These are phyloP conservation scores for Misgurnus mizolepis DNA, from an alignment of 2,113 vertebrate species.

Conservation along the genomic window DNA sequence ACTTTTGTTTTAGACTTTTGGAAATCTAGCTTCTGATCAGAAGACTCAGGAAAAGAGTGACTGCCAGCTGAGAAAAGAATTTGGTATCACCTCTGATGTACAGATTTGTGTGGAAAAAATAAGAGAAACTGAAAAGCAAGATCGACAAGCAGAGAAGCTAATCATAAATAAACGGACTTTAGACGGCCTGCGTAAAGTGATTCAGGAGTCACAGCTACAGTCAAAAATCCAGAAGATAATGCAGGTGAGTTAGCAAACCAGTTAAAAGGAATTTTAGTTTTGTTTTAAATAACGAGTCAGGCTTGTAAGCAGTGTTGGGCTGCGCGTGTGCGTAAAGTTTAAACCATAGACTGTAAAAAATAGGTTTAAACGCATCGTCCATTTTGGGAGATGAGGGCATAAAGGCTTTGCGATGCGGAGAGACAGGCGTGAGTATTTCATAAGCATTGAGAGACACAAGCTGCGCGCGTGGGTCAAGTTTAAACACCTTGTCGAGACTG, in stretches of 20 bases:
- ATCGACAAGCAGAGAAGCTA: constrained; percentile 4
- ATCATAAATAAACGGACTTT: constrained; percentile 58
- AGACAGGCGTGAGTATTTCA: too few relatives aligned
- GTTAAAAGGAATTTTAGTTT: too few relatives aligned
- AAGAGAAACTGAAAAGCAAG: constrained; percentile 15
- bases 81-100: constrained; percentile 64
- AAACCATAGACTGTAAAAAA: too few relatives aligned
- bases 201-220: constrained; percentile 35
- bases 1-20: constrained; percentile 21
- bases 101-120: constrained; percentile 61
- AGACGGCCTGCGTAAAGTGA: constrained; percentile 58
- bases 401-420: too few relatives aligned
- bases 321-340: too few relatives aligned
- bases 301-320: too few relatives aligned
- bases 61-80: constrained; percentile 57
- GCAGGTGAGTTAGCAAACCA: constrained; percentile 47
- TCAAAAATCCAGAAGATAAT: constrained; percentile 49
- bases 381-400: too few relatives aligned
- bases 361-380: too few relatives aligned
- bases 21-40: background rate
- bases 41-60: constrained; percentile 46
- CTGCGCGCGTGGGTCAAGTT: too few relatives aligned
- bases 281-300: too few relatives aligned
- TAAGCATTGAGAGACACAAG: too few relatives aligned
- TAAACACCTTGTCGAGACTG: too few relatives aligned